A percentile compares a stretch with the other conserved stretches of the same genome.
phyloP scores from a whole-genome alignment of 2,797 vertebrate genomes.

The Nyctalus aviator region DNA sequence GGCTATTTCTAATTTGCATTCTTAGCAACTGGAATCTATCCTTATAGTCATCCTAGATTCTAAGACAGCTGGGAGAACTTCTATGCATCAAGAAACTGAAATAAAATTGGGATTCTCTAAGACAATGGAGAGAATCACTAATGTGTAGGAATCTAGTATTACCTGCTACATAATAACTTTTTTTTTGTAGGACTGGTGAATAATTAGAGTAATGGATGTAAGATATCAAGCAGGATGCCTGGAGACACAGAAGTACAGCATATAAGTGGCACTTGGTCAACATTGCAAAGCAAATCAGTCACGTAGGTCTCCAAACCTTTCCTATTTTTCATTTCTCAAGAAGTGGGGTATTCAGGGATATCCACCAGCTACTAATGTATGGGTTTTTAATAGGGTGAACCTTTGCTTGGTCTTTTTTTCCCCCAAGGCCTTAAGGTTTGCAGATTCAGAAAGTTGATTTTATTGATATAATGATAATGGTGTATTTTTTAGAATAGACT shows the following conservation, averaged over 20 bases:
- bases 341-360: neutral
- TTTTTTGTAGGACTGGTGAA: neutral
- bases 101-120: slow-evolving; percentile 1
- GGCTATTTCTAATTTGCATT: neutral
- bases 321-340: neutral
- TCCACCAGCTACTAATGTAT: neutral
- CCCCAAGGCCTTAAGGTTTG: neutral
- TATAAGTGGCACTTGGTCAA: neutral
- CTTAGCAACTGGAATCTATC: neutral
- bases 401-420: neutral
- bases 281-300: neutral
- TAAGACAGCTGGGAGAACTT: neutral
- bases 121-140: neutral
- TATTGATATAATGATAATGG: neutral
- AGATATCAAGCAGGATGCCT: neutral
- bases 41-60: neutral
- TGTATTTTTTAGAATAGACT: neutral
- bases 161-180: neutral
- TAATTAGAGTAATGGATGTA: neutral
- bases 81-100: neutral
- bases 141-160: neutral
- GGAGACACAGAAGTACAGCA: neutral
- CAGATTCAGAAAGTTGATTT: neutral
- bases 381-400: neutral
- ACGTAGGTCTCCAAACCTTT: neutral